These are phyloP conservation scores for human (Homo sapiens) DNA, from an alignment of 2,113 vertebrate genomes.

Conservation along the genomic window DNA sequence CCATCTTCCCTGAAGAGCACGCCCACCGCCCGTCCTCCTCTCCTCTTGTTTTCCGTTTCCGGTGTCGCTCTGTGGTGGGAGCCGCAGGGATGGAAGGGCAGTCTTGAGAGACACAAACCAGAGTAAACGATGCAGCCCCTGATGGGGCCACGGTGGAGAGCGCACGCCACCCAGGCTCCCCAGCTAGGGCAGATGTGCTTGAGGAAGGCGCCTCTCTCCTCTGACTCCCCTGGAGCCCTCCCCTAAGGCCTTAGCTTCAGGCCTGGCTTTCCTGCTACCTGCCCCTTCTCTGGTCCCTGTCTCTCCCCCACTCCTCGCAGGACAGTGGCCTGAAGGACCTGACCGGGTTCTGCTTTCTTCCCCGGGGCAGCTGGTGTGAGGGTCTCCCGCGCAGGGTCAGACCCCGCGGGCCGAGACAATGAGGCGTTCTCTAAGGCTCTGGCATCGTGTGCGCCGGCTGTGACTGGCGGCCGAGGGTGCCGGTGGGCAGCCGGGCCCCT, in stretches of 20 bases:
- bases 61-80: background rate
- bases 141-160: accelerated
- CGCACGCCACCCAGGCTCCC: accelerated
- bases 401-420: background rate
- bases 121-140: accelerated
- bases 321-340: background rate
- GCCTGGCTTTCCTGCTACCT: background rate
- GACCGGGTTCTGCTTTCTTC: background rate
- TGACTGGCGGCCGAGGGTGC: background rate
- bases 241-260: background rate
- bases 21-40: accelerated
- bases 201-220: background rate
- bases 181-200: accelerated
- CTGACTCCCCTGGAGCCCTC: background rate
- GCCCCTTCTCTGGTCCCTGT: background rate
- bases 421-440: background rate
- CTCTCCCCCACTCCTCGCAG: background rate
- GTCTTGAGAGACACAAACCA: background rate
- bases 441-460: accelerated
- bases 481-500: background rate
- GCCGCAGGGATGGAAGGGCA: background rate
- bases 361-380: background rate
- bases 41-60: background rate
- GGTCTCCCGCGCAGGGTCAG: accelerated
- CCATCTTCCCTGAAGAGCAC: background rate